These are phyloP conservation scores for Syrphus vitripennis DNA, from an alignment of 2,888 invertebrate species.

Conservation along the genomic window DNA sequence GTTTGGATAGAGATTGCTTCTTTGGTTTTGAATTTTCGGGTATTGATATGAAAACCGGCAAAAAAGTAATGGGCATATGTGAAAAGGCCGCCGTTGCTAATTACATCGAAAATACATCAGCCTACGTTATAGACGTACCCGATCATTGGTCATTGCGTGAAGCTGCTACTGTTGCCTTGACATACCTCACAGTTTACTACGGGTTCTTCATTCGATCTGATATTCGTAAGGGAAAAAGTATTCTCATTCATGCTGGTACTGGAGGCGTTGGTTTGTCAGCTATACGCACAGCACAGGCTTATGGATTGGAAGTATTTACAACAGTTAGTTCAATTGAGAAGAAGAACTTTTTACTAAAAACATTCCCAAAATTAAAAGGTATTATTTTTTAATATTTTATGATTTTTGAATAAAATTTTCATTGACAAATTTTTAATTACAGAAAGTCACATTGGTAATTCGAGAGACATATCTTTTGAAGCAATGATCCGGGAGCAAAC, in stretches of 20 bases:
- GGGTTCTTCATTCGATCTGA: conserved; percentile 79
- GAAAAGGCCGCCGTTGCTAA: conserved; percentile 82
- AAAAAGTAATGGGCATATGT: conserved; percentile 84
- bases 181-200: conserved; percentile 86
- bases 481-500: conserved; percentile 90
- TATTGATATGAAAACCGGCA: conserved; percentile 81
- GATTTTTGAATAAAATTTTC: not conserved
- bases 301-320: conserved; percentile 86
- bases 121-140: conserved; percentile 85
- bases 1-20: conserved; percentile 84
- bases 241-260: conserved; percentile 84
- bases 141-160: conserved; percentile 88
- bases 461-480: conserved; percentile 93
- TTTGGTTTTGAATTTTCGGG: conserved; percentile 86
- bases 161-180: conserved; percentile 90
- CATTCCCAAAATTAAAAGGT: conserved; percentile 83
- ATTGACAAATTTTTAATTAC: not conserved
- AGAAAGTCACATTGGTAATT: conserved; percentile 90
- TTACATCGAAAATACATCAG: conserved; percentile 73
- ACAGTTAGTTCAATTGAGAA: conserved; percentile 87
- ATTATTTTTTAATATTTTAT: not conserved
- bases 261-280: conserved; percentile 92
- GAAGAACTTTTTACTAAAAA: conserved; percentile 84
- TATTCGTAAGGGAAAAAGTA: conserved; percentile 79
- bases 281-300: conserved; percentile 85